phyloP scores from a whole-genome alignment of 2,888 invertebrate species.

The Limenitis camilla region DNA sequence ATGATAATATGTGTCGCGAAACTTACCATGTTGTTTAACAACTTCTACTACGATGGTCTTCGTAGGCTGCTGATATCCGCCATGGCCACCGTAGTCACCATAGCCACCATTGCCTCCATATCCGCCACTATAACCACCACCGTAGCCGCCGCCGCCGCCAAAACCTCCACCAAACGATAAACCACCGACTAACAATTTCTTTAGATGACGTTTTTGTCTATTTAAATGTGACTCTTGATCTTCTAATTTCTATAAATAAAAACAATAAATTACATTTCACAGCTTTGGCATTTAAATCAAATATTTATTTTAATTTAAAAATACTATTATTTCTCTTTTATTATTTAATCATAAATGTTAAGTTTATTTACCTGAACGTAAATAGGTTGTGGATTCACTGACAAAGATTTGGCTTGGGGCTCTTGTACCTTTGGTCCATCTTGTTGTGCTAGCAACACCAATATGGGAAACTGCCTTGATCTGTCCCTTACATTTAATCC shows the following conservation, averaged over 20 bases:
- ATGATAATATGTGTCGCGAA: not conserved
- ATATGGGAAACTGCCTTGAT: conserved; percentile 60
- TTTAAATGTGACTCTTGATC: conserved; percentile 45
- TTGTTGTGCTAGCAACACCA: conserved; percentile 50
- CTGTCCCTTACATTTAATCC: conserved; percentile 49
- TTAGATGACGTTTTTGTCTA: conserved; percentile 49
- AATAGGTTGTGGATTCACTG: conserved; percentile 45
- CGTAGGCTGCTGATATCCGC: conserved; percentile 36
- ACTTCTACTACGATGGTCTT: conserved; percentile 44
- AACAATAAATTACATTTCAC: no score
- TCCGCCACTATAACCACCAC: conserved; percentile 29
- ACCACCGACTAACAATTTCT: conserved; percentile 33
- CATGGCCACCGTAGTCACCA: conserved; percentile 32
- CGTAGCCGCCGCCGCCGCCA: conserved; percentile 30
- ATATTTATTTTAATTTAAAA: not conserved
- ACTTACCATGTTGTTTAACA: conserved; percentile 41
- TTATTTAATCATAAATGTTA: conserved; percentile 1
- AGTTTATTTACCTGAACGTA: conserved; percentile 55
- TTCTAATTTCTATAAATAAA: conserved; percentile 52
- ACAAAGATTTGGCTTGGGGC: conserved; percentile 51
- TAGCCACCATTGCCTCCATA: conserved; percentile 31
- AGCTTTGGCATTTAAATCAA: no score
- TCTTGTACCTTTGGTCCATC: conserved; percentile 38
- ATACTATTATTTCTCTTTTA: not conserved
- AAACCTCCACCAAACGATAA: conserved; percentile 32